Evolutionary conservation across 2,113 vertebrate species (phyloP).

Genomic region (Gila orcuttii): DNA sequence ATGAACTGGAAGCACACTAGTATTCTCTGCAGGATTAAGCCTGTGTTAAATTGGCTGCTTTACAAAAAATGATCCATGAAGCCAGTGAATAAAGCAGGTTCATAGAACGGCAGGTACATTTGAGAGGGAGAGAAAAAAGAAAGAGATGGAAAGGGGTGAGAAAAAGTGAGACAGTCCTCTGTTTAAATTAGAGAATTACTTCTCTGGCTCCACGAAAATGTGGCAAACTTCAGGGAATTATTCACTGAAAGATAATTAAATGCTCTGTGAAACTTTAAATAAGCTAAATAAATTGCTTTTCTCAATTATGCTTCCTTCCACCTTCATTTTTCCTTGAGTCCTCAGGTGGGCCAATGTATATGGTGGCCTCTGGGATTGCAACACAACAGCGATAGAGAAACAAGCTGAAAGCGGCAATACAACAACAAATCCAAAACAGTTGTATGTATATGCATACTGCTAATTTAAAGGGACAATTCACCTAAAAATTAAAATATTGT

Average conservation of each 20-base stretch:
- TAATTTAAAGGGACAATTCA: background rate
- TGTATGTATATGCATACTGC: background rate
- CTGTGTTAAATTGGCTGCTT: conserved; percentile 74
- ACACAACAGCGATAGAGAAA: background rate
- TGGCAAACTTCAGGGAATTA: conserved; percentile 69
- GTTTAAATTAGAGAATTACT: conserved; percentile 70
- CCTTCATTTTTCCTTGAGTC: conserved; percentile 49
- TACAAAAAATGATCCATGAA: conserved; percentile 65
- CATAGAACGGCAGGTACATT: conserved; percentile 49
- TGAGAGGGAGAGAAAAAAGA: conserved; percentile 38
- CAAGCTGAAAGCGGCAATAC: background rate
- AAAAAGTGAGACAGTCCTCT: conserved; percentile 48
- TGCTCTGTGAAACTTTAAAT: conserved; percentile 75
- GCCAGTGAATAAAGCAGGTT: conserved; percentile 64
- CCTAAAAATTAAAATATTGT: background rate
- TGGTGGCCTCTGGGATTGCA: background rate
- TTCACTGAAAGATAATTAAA: conserved; percentile 74
- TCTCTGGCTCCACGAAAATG: conserved; percentile 61
- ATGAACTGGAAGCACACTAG: conserved; percentile 56
- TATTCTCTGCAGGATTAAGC: conserved; percentile 73
- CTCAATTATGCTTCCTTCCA: conserved; percentile 64
- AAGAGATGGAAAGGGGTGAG: conserved; percentile 50
- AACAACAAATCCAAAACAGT: background rate
- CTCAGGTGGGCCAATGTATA: conserved; percentile 20
- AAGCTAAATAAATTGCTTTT: conserved; percentile 77